These are phyloP conservation scores for Drosophila kuntzei DNA, from an alignment of 2,888 invertebrate species.

Conservation along the genomic window DNA sequence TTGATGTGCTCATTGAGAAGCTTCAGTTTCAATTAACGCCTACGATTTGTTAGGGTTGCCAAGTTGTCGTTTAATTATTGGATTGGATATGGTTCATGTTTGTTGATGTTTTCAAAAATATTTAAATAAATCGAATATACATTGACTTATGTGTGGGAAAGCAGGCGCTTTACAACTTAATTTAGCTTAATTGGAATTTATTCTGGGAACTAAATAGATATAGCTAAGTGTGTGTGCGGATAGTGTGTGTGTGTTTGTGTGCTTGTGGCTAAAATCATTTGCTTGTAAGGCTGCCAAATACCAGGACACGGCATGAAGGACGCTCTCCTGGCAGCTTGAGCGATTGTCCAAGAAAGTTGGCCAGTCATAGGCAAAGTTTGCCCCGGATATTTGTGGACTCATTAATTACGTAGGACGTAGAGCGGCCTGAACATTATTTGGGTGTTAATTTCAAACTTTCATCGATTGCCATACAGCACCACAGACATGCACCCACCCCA, in stretches of 20 bases:
- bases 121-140: constrained; percentile 70
- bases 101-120: constrained; percentile 24
- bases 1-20: constrained; percentile 34
- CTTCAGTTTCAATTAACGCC: constrained; percentile 61
- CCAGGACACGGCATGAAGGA: constrained; percentile 44
- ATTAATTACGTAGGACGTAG: constrained; percentile 71
- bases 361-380: constrained; percentile 58
- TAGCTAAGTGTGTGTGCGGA: not conserved
- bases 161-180: constrained; percentile 46
- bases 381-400: constrained; percentile 67
- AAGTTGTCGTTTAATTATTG: constrained; percentile 48
- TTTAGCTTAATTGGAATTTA: constrained; percentile 51
- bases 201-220: constrained; percentile 45
- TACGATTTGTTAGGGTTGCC: constrained; percentile 69
- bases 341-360: constrained; percentile 67
- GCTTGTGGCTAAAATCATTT: constrained; percentile 69
- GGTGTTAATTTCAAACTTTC: constrained; percentile 80
- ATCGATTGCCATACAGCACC: constrained; percentile 61
- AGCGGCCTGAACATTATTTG: constrained; percentile 49
- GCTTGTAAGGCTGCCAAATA: constrained; percentile 72
- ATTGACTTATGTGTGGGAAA: constrained; percentile 66
- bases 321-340: constrained; percentile 61
- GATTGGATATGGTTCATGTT: constrained; percentile 25
- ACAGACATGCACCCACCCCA: constrained; percentile 12
- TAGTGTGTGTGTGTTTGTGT: constrained; percentile 11